Percentiles rank a stretch among this genome's conserved stretches.
These are phyloP conservation scores for Notoglanidium macrostoma DNA, from an alignment of 2,797 vertebrate genomes.

Conservation along the genomic window DNA sequence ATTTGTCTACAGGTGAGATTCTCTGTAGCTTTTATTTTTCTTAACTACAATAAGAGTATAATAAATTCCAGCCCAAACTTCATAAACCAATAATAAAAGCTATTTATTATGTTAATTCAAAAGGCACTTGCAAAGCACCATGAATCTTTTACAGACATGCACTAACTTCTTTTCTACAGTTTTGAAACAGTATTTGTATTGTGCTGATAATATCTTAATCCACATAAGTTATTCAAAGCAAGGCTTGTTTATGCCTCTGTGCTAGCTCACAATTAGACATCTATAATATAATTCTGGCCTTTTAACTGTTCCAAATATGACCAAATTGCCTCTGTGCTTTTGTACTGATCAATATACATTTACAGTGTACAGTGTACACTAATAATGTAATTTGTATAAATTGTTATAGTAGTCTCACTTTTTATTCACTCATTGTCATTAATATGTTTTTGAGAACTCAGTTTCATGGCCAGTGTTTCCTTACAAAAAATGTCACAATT, in stretches of 20 bases:
- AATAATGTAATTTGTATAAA: not conserved
- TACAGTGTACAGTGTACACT: not conserved
- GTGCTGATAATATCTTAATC: not conserved
- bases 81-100: not conserved
- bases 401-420: not conserved
- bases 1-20: not conserved
- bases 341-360: not conserved
- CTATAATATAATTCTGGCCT: not conserved
- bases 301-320: not conserved
- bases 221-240: not conserved
- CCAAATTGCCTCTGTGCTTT: not conserved
- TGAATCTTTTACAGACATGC: slow-evolving; percentile 11
- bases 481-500: not conserved
- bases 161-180: not conserved
- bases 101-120: slow-evolving; percentile 5
- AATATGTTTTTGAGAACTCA: not conserved
- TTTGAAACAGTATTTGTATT: not conserved
- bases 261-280: not conserved
- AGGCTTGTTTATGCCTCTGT: slow-evolving; percentile 3
- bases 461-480: not conserved
- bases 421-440: not conserved
- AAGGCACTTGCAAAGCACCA: slow-evolving; percentile 1
- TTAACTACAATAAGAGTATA: not conserved
- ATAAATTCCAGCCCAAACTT: not conserved
- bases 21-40: not conserved